Evolutionary conservation across 1,140 invertebrate species (phyloP).

Genomic region (Laupala kohalensis): DNA sequence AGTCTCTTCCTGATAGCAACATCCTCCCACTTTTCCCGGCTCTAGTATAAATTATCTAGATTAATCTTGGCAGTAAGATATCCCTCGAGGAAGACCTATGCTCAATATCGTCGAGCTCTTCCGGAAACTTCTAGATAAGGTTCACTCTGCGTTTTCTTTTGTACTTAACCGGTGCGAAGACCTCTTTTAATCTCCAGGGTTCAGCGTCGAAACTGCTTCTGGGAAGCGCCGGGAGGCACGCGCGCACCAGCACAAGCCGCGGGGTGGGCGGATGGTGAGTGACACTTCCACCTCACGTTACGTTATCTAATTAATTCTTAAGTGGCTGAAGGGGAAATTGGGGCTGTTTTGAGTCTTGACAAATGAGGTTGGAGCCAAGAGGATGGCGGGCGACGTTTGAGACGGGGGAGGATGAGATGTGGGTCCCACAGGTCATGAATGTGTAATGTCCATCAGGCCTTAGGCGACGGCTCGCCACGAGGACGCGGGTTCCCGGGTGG

Average conservation of each 20-base stretch:
- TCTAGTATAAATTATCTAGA: not conserved
- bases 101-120: not conserved
- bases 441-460: not conserved
- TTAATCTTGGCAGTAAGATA: not conserved
- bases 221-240: not conserved
- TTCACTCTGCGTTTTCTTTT: not conserved
- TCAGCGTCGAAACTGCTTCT: not conserved
- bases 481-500: no score
- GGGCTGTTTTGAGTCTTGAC: not conserved
- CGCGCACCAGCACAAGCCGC: no score
- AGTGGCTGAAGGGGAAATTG: not conserved
- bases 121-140: not conserved
- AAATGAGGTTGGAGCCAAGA: not conserved
- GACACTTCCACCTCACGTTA: not conserved
- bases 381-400: not conserved
- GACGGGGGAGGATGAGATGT: not conserved
- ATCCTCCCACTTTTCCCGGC: not conserved
- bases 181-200: not conserved
- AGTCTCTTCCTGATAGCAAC: not conserved
- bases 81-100: not conserved
- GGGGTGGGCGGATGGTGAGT: not conserved
- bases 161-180: not conserved
- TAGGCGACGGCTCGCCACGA: not conserved
- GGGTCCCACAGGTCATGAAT: not conserved
- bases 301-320: not conserved